Conservation (phyloP, 2,113 vertebrate genomes). For the Pungitius pungitius region DNA sequence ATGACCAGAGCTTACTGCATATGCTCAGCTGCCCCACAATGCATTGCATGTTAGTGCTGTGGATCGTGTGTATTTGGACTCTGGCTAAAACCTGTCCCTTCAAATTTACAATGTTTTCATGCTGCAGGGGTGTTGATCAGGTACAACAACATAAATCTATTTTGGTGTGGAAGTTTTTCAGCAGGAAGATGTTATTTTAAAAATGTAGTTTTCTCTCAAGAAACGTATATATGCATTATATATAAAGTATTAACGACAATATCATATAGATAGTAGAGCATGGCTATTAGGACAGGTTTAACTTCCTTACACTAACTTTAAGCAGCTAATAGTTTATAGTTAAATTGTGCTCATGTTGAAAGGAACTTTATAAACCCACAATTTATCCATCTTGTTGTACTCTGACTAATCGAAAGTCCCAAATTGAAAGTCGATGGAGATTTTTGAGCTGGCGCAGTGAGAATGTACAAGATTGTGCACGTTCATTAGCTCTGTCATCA, state of each 20-base stretch:
- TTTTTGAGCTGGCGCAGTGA: constrained; percentile 50
- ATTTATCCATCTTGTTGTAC: constrained; percentile 62
- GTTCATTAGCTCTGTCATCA: constrained; percentile 55
- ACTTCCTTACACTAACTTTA: too few species aligned
- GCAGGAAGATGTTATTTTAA: too few species aligned
- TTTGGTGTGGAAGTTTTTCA: too few species aligned
- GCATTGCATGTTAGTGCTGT: neutral
- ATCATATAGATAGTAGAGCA: too few species aligned
- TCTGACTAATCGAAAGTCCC: constrained; percentile 57
- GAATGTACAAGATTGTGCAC: constrained; percentile 53
- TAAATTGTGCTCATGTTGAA: too few species aligned
- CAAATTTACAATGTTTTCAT: neutral
- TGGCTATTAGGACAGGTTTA: too few species aligned
- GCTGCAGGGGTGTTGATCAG: too few species aligned
- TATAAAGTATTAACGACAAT: too few species aligned
- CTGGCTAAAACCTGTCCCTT: neutral
- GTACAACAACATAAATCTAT: too few species aligned
- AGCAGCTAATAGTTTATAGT: too few species aligned
- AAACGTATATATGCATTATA: too few species aligned
- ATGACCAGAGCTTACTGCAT: neutral
- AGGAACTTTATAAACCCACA: neutral
- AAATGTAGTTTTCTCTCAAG: too few species aligned
- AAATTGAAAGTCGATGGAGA: constrained; percentile 60
- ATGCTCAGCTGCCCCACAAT: neutral
- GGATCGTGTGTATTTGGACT: neutral